Percentiles rank a stretch among this genome's conserved stretches.
Conservation (phyloP, 2,888 invertebrate species). For the Leucophenga maculata region DNA sequence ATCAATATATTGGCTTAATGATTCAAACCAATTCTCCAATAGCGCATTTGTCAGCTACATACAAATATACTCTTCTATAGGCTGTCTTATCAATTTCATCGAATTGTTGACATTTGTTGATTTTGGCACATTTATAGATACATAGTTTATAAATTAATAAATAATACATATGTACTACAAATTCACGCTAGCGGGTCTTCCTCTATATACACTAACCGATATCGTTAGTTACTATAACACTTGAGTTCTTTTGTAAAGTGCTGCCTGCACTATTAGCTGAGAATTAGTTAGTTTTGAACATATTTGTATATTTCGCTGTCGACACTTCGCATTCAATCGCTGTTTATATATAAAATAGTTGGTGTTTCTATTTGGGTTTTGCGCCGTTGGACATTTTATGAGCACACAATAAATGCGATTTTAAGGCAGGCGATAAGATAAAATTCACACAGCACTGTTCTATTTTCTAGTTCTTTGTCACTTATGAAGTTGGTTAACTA, state of each 20-base stretch:
- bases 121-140: conserved; percentile 18
- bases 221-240: too few relatives aligned
- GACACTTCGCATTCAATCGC: too few relatives aligned
- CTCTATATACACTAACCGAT: not conserved
- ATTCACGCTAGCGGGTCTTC: not conserved
- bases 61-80: conserved; percentile 45
- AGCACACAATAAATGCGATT: conserved; percentile 32
- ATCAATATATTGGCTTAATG: conserved; percentile 13
- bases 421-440: conserved; percentile 37
- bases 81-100: conserved; percentile 46
- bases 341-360: too few relatives aligned
- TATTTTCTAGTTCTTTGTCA: not conserved
- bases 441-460: not conserved
- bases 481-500: not conserved
- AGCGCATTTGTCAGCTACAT: conserved; percentile 39
- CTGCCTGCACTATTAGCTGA: too few relatives aligned
- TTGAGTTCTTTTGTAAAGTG: too few relatives aligned
- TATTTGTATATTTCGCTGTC: too few relatives aligned
- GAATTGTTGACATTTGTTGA: conserved; percentile 39
- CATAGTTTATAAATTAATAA: not conserved
- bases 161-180: too few relatives aligned
- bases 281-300: too few relatives aligned
- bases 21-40: not conserved
- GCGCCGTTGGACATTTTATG: conserved; percentile 2
- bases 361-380: too few relatives aligned